phyloP scores from a whole-genome alignment of 2,888 invertebrate species.

The Apamea epomidion region DNA sequence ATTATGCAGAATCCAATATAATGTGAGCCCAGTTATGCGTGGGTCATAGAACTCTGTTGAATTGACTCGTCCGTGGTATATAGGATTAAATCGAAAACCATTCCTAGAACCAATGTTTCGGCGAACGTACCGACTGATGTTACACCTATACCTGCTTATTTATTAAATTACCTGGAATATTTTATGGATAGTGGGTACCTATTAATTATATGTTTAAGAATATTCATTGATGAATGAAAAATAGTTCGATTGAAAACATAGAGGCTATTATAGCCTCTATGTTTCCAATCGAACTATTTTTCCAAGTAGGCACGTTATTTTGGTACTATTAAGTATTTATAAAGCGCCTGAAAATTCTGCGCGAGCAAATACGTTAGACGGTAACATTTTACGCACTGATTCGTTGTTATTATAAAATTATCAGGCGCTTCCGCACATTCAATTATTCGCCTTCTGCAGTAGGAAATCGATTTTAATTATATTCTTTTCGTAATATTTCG shows the following conservation, averaged over 20 bases:
- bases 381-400: not conserved
- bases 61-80: not conserved
- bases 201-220: not conserved
- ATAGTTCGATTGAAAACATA: no score
- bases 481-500: not conserved
- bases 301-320: not conserved
- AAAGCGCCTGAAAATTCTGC: conserved; percentile 9
- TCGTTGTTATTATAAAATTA: conserved; percentile 3
- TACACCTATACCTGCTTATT: not conserved
- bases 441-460: not conserved
- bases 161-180: conserved; percentile 22
- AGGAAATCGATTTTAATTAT: not conserved
- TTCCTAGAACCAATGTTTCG: conserved; percentile 58
- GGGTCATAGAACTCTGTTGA: not conserved
- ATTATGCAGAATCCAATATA: not conserved
- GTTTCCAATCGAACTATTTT: not conserved
- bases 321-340: not conserved
- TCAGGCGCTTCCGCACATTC: conserved; percentile 9
- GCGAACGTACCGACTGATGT: conserved; percentile 28
- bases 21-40: not conserved
- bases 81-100: conserved; percentile 41
- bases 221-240: no score
- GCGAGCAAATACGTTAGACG: not conserved
- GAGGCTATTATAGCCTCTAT: not conserved
- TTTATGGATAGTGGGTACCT: not conserved